Evolutionary conservation across 1,140 invertebrate genomes (phyloP), one percentile per base, ranked within the genome.

Genomic region (Pseudomyrmex cubaensis): DNA sequence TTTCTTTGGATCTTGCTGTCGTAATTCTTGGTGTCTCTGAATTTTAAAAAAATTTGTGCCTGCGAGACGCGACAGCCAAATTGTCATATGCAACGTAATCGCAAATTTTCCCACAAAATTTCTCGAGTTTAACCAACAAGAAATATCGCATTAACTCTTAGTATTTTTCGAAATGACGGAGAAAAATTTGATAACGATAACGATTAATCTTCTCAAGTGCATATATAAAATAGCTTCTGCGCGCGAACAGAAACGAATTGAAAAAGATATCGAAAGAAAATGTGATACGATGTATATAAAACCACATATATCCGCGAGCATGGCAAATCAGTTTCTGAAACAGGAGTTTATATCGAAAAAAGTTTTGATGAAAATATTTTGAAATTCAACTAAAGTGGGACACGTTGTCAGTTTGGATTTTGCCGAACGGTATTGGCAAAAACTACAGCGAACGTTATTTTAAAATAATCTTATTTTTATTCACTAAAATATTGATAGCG

Each of bases 1-100:
- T 35, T 35, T 35, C 5, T n/a, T 10, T 8, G 76, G 15, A 61
- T 59, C 20, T 66, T 46, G 22, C 66, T n/a, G 22, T 72, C 22
- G 44, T 80, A 78, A 80, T 80, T 22, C 54, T 61, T 70, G 44
- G 70, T 61, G 54, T 70, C 20, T 72, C 15, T 72, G 64, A 46
- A 57, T 69, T 25, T 35, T 7, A 35, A 35, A 35, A 35, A 5
- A 35, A 35, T 35, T 5, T 7, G 3, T 35, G 35, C 35, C 7
- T 5, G 35, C 35, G 35, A 35, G 35, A 35, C 0, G 35, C 35
- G 35, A 35, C 0, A 35, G 35, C 5, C 35, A 35, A 35, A 35
- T 35, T 35, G 35, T 35, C 35, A 35, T 35, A 35, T 35, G 35
- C 35, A 35, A 35, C 35, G 35, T 35, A 35, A 35, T 35, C 35